These are phyloP conservation scores for Iphiclides podalirius DNA, from an alignment of 2,888 invertebrate species.

Conservation along the genomic window DNA sequence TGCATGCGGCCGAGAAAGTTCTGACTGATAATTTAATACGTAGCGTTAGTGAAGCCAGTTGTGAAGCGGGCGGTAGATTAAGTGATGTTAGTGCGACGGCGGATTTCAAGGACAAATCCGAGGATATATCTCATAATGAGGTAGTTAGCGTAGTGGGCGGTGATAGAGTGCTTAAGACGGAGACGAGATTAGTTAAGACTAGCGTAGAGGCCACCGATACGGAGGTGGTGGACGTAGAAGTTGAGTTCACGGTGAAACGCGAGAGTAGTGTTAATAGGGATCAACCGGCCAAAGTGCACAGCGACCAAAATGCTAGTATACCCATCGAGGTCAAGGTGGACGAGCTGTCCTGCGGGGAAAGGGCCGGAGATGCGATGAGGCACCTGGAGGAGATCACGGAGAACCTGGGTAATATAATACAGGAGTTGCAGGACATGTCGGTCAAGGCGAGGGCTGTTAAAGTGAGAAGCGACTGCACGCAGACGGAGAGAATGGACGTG, in stretches of 20 bases:
- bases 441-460: slow-evolving; percentile 38
- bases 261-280: slow-evolving; percentile 38
- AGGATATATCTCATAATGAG: slow-evolving; percentile 48
- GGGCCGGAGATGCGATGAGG: slow-evolving; percentile 49
- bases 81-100: slow-evolving; percentile 33
- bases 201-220: slow-evolving; percentile 42
- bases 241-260: slow-evolving; percentile 45
- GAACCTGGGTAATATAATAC: slow-evolving; percentile 63
- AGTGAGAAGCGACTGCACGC: slow-evolving; percentile 41
- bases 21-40: slow-evolving; percentile 12
- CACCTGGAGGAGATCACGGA: slow-evolving; percentile 63
- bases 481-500: slow-evolving; percentile 35
- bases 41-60: slow-evolving; percentile 3
- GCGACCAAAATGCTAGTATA: slow-evolving; percentile 42
- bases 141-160: slow-evolving; percentile 35
- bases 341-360: slow-evolving; percentile 31
- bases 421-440: slow-evolving; percentile 60
- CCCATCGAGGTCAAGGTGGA: slow-evolving; percentile 37
- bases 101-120: slow-evolving; percentile 43
- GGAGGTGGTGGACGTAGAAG: slow-evolving; percentile 45
- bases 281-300: slow-evolving; percentile 42
- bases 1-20: slow-evolving; percentile 1
- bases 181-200: slow-evolving; percentile 50
- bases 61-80: slow-evolving; percentile 35
- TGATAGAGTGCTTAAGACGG: slow-evolving; percentile 43